Percentiles rank a stretch among this genome's conserved stretches.
These are phyloP conservation scores for Lycorma delicatula DNA, from an alignment of 1,140 invertebrate species.

Conservation along the genomic window DNA sequence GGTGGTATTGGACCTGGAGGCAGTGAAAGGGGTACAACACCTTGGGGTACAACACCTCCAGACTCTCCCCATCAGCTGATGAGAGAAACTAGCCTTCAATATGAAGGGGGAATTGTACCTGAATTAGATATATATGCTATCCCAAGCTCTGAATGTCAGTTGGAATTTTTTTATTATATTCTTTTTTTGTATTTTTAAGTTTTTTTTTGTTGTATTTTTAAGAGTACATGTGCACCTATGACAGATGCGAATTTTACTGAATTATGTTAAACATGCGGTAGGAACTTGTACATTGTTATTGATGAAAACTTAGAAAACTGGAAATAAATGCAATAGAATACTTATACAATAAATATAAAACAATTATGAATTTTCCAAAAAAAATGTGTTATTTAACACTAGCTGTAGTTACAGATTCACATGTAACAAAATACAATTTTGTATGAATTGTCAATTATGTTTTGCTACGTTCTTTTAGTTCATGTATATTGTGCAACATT, in stretches of 20 bases:
- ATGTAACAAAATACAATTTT: no score
- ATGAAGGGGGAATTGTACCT: conserved; percentile 78
- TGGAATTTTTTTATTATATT: conserved; percentile 1
- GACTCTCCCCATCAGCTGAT: conserved; percentile 69
- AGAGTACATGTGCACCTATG: not conserved
- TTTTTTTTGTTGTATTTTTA: no score
- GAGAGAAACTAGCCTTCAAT: conserved; percentile 51
- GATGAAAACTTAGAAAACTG: not conserved
- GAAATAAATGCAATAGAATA: no score
- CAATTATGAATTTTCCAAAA: no score
- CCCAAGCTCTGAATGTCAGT: conserved; percentile 64
- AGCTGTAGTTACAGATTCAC: no score
- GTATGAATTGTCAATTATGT: no score
- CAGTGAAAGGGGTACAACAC: conserved; percentile 42
- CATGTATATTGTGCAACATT: no score
- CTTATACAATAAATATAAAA: no score
- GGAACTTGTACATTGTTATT: not conserved
- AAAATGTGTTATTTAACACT: no score
- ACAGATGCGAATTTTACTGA: not conserved
- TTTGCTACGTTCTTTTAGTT: no score
- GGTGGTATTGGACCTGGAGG: conserved; percentile 54
- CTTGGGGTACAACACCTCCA: conserved; percentile 65
- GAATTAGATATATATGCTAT: conserved; percentile 96
- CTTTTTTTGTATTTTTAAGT: no score
- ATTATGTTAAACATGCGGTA: not conserved